Percentiles rank a stretch among this genome's conserved stretches.
These are phyloP conservation scores for Rallus limicola DNA, from an alignment of 2,113 vertebrate species.

Conservation along the genomic window DNA sequence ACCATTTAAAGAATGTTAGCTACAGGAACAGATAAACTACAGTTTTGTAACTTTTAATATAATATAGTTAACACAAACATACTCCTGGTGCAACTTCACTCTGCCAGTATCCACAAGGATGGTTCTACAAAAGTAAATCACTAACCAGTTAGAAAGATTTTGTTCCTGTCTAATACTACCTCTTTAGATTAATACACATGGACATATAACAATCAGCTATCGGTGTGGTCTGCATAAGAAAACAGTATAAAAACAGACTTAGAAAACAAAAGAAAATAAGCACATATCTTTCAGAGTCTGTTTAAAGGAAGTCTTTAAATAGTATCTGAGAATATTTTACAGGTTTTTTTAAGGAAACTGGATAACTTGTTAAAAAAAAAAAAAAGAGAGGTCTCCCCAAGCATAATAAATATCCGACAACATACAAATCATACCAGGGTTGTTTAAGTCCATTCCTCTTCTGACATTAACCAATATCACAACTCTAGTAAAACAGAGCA, in stretches of 20 bases:
- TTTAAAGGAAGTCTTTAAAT: not conserved
- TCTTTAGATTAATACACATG: not conserved
- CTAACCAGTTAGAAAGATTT: not conserved
- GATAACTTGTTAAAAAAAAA: not conserved
- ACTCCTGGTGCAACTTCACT: not conserved
- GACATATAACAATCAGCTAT: not conserved
- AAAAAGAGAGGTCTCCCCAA: not conserved
- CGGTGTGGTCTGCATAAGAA: not conserved
- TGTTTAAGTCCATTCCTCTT: not conserved
- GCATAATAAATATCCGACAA: not conserved
- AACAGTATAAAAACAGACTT: not conserved
- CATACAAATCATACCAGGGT: rapidly evolving
- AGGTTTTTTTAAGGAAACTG: not conserved
- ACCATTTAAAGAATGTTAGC: constrained; percentile 2
- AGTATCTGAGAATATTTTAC: not conserved
- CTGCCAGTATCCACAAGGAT: not conserved
- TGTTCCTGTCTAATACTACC: not conserved
- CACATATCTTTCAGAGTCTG: not conserved
- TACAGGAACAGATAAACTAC: not conserved
- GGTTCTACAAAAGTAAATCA: not conserved
- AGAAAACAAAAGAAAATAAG: not conserved
- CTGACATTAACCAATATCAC: not conserved
- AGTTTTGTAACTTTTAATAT: constrained; percentile 16
- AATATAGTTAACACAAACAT: not conserved
- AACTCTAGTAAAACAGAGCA: not conserved